A percentile compares a stretch with the other conserved stretches of the same genome.
phyloP scores from a whole-genome alignment of 1,140 invertebrate genomes.

The Hycleus cichorii region DNA sequence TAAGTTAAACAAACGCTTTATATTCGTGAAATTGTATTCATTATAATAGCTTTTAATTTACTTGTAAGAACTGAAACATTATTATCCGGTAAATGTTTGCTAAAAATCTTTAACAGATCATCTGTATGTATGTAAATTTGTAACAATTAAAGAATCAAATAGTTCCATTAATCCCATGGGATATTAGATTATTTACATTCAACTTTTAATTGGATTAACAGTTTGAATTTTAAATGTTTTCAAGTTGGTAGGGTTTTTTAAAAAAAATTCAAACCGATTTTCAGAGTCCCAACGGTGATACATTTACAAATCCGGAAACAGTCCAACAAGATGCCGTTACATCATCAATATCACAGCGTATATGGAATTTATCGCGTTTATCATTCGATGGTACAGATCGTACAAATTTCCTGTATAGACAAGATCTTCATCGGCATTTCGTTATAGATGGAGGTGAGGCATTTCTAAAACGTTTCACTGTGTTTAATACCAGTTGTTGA shows the following conservation, averaged over 20 bases:
- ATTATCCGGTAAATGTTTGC: constrained; percentile 25
- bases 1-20: constrained; percentile 38
- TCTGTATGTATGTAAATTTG: constrained; percentile 13
- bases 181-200: constrained; percentile 19
- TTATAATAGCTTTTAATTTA: constrained; percentile 42
- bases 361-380: constrained; percentile 26
- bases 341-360: constrained; percentile 21
- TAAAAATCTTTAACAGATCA: constrained; percentile 25
- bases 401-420: constrained; percentile 22
- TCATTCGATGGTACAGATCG: constrained; percentile 21
- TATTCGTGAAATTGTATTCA: constrained; percentile 37
- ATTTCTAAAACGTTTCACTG: not conserved
- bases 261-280: constrained; percentile 10
- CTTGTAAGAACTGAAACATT: constrained; percentile 35
- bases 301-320: constrained; percentile 5
- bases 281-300: constrained; percentile 16
- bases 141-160: constrained; percentile 6
- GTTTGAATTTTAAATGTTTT: constrained; percentile 21
- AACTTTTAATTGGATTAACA: constrained; percentile 25
- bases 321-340: not conserved
- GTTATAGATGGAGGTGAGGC: constrained; percentile 17
- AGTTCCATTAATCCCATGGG: constrained; percentile 5
- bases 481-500: not conserved
- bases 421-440: constrained; percentile 24
- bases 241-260: constrained; percentile 3